Percentiles rank a stretch among this genome's conserved stretches.
phyloP scores from a whole-genome alignment of 2,888 invertebrate species.

The Rugalucina vietnamica region DNA sequence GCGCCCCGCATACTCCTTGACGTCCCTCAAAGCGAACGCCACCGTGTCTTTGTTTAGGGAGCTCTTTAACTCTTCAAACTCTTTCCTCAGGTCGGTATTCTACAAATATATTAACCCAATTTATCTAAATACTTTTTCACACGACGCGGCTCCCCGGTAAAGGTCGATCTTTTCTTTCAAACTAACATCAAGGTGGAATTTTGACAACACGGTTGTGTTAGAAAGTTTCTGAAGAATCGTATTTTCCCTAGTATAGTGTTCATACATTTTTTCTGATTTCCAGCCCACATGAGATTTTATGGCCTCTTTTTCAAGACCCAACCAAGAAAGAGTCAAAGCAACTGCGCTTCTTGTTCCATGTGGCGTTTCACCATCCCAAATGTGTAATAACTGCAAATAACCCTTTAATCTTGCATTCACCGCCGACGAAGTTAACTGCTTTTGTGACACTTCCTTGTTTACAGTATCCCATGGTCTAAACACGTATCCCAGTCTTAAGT shows the following conservation, averaged over 20 bases:
- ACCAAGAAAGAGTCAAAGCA: too few relatives aligned
- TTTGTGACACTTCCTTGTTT: too few relatives aligned
- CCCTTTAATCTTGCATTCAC: too few relatives aligned
- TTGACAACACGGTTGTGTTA: neutral
- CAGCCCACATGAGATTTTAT: conserved; percentile 23
- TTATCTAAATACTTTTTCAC: neutral
- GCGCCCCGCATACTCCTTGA: neutral
- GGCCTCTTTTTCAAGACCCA: neutral
- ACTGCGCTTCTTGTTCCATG: too few relatives aligned
- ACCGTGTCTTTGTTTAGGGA: neutral
- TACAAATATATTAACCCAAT: neutral
- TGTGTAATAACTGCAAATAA: too few relatives aligned
- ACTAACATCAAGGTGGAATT: neutral
- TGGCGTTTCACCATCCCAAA: too few relatives aligned
- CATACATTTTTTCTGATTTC: conserved; percentile 20
- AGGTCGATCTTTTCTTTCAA: neutral
- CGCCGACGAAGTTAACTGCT: too few relatives aligned
- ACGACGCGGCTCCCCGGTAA: neutral
- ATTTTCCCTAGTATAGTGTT: neutral
- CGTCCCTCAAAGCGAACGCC: neutral
- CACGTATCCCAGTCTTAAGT: too few relatives aligned
- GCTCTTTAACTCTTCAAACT: neutral
- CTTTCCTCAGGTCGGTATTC: neutral
- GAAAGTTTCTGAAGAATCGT: neutral
- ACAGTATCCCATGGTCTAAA: too few relatives aligned